Base-by-base conservation (phyloP, 2,888 invertebrate species). In the Ptychoptera albimana region DNA sequence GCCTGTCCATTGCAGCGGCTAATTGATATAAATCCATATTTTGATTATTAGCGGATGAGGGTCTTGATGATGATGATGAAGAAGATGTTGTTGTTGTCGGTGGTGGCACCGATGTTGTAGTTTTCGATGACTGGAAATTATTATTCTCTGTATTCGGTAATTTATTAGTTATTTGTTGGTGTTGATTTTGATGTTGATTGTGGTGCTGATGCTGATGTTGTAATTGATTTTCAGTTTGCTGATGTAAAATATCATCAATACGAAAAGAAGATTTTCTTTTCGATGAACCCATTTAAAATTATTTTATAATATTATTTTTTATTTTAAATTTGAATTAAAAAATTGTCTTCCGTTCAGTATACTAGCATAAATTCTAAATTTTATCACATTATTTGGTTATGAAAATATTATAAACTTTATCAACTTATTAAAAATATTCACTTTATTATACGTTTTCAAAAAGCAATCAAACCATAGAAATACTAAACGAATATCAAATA, bases 191-290 rank as follows among this genome's bases (percentile, higher is more conserved):
- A 32, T 38, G 38, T 10, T 39, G 31, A 23, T 29, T 31, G 31
- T 11, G 7, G 13, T 2, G 44, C 16, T 15, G 44, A 39, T 10
- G 37, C 7, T 30, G 42, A 42, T 13, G 30, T 2, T 37, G 42
- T 37, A 37, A 37, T 9, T 37, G 31, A 8, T 44, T 32, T 40
- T 44, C 45, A 32, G 42, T 34, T 30, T 45, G 45, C 35, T 45
- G 42, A 29, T 45, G 45, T 10, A 45, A 30, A 15, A 45, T 45
- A 39, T 45, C 45, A 34, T 45, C 45, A 14, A 45, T 45, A 23
- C 45, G 30, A 42, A 45, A 45, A 8, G 45, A 45, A 12, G 45
- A 45, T 38, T 45, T 45, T 8, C 37, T 30, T 45, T 45, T 45
- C 7, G 45, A 45, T 13, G 45, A 42, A 35, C 42, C 34, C 45